Evolutionary conservation across 2,113 vertebrate species (phyloP).

Genomic region (Pomatostomus ruficeps): DNA sequence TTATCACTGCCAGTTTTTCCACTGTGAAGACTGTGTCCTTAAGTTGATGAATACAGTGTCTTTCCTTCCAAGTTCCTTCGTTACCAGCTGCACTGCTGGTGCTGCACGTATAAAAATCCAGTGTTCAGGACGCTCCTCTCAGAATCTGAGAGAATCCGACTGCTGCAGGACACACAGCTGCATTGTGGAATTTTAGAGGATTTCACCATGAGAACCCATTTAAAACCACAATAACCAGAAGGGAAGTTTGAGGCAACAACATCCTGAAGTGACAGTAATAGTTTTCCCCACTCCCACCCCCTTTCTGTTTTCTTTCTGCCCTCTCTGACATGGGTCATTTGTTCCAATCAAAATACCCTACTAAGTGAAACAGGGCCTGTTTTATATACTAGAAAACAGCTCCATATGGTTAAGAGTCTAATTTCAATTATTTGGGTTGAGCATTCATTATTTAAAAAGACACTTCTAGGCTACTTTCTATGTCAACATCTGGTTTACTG

Average conservation of each 20-base stretch:
- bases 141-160: not conserved
- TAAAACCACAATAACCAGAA: not conserved
- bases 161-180: not conserved
- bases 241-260: not conserved
- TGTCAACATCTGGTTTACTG: slow-evolving; percentile 43
- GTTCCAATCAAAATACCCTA: not conserved
- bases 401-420: not conserved
- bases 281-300: not conserved
- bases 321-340: not conserved
- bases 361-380: not conserved
- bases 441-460: not conserved
- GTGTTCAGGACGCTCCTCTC: not conserved
- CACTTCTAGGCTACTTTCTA: slow-evolving; percentile 30
- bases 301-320: not conserved
- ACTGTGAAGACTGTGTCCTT: not conserved
- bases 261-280: not conserved
- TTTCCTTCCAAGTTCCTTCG: not conserved
- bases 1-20: not conserved
- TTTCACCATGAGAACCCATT: not conserved
- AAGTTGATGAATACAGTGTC: not conserved
- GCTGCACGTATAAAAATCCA: not conserved
- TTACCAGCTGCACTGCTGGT: not conserved
- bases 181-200: not conserved
- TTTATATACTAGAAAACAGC: slow-evolving; percentile 4
- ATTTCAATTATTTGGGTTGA: slow-evolving; percentile 14